Percentiles rank a stretch among this genome's conserved stretches.
phyloP scores from a whole-genome alignment of 2,797 vertebrate genomes.

The Odontamblyopus rebecca region DNA sequence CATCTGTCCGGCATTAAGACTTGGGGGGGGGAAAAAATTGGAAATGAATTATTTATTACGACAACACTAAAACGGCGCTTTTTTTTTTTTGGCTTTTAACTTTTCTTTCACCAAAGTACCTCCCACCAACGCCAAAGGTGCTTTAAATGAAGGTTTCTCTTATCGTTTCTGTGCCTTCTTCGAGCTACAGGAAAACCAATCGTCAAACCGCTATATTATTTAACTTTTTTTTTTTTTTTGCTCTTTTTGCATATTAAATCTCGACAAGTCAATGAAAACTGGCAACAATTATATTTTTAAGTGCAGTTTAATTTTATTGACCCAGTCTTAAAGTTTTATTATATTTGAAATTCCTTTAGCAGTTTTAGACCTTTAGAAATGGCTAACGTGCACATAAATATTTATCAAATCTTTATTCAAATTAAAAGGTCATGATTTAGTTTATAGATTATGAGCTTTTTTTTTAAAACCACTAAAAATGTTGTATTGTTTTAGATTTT shows the following conservation, averaged over 20 bases:
- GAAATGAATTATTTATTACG: conserved; percentile 48
- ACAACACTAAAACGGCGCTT: conserved; percentile 64
- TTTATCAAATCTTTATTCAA: conserved; percentile 36
- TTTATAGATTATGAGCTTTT: conserved; percentile 34
- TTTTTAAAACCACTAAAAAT: conserved; percentile 1
- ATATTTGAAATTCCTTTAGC: conserved; percentile 15
- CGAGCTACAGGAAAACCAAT: conserved; percentile 75
- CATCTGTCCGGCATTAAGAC: conserved; percentile 54
- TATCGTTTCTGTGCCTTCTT: conserved; percentile 85
- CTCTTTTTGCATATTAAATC: conserved; percentile 21
- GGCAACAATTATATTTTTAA: conserved; percentile 28
- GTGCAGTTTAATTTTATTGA: conserved; percentile 27
- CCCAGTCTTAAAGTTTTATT: conserved; percentile 9
- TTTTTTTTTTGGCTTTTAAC: conserved; percentile 56
- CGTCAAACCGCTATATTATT: conserved; percentile 45
- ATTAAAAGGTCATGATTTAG: conserved; percentile 23
- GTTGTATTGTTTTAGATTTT: conserved; percentile 2
- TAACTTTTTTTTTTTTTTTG: conserved; percentile 20
- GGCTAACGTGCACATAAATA: conserved; percentile 48
- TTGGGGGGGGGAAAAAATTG: conserved; percentile 46
- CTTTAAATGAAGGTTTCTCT: conserved; percentile 83
- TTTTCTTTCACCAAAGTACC: conserved; percentile 82
- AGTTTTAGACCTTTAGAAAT: conserved; percentile 31
- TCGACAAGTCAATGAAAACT: conserved; percentile 37
- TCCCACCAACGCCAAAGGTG: conserved; percentile 85